Evolutionary conservation across 1,140 invertebrate genomes (phyloP).

Genomic region (Drosophila setifemur): DNA sequence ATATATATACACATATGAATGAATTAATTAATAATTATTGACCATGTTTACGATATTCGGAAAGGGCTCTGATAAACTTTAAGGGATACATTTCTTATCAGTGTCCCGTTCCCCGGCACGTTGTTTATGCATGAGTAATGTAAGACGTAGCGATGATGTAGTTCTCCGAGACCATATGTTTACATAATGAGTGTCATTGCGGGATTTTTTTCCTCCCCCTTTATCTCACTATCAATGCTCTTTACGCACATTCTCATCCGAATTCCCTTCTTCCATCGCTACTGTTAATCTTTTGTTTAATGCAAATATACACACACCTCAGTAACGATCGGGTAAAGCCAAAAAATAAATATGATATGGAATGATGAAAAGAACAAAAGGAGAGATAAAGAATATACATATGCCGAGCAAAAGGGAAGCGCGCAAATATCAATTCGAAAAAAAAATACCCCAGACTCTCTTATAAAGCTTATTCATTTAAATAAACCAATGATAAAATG

Average conservation of each 20-base stretch:
- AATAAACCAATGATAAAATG: neutral
- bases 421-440: neutral
- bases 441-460: neutral
- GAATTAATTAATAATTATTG: conserved; percentile 48
- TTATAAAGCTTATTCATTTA: neutral
- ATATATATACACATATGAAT: conserved; percentile 22
- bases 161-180: conserved; percentile 21
- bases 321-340: conserved; percentile 2
- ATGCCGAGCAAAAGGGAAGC: conserved; percentile 20
- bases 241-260: too few relatives aligned
- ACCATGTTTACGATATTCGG: conserved; percentile 10
- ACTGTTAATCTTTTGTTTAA: conserved; percentile 10
- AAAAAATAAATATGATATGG: conserved; percentile 3
- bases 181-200: conserved; percentile 30
- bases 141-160: neutral
- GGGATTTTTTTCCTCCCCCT: neutral
- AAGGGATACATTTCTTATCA: conserved; percentile 15
- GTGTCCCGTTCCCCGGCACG: neutral
- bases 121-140: conserved; percentile 19
- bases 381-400: conserved; percentile 19
- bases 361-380: neutral
- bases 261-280: conserved; percentile 1
- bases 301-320: conserved; percentile 31
- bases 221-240: too few relatives aligned
- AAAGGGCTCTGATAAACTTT: neutral